These are phyloP conservation scores for Ptychochromis oligacanthus DNA, from an alignment of 2,113 vertebrate species.

Conservation along the genomic window DNA sequence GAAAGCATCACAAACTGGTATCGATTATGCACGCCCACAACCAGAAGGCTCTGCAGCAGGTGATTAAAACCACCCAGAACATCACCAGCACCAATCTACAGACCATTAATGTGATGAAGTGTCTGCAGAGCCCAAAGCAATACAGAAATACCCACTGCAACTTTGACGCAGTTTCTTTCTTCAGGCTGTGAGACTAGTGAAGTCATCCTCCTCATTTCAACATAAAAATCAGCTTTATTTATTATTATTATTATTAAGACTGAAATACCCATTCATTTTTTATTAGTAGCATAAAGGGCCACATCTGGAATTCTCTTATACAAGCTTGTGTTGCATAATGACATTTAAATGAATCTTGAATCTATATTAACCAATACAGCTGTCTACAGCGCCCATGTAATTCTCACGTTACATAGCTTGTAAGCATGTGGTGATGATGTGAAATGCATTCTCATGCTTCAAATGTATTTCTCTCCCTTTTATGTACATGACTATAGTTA, in stretches of 20 bases:
- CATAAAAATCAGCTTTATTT: background rate
- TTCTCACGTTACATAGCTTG: background rate
- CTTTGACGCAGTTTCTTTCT: background rate
- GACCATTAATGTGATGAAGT: background rate
- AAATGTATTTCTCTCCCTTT: background rate
- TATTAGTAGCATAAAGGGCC: background rate
- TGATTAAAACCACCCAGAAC: slow-evolving; percentile 2
- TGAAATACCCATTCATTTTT: background rate
- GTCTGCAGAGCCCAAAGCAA: background rate
- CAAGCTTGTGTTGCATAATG: background rate
- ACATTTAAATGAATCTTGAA: background rate
- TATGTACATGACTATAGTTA: background rate
- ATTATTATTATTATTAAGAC: background rate
- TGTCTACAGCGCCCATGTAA: too few species aligned
- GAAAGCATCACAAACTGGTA: background rate
- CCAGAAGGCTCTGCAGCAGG: background rate
- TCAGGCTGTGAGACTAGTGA: background rate
- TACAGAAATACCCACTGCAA: background rate
- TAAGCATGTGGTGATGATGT: background rate
- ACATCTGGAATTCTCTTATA: background rate
- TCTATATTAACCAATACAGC: too few species aligned
- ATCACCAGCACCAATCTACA: background rate
- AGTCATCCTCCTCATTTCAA: background rate
- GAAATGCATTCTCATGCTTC: background rate
- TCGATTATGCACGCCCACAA: background rate